Percentiles rank a stretch among this genome's conserved stretches.
Conservation (phyloP, 2,113 vertebrate genomes). For the Podilymbus podiceps region DNA sequence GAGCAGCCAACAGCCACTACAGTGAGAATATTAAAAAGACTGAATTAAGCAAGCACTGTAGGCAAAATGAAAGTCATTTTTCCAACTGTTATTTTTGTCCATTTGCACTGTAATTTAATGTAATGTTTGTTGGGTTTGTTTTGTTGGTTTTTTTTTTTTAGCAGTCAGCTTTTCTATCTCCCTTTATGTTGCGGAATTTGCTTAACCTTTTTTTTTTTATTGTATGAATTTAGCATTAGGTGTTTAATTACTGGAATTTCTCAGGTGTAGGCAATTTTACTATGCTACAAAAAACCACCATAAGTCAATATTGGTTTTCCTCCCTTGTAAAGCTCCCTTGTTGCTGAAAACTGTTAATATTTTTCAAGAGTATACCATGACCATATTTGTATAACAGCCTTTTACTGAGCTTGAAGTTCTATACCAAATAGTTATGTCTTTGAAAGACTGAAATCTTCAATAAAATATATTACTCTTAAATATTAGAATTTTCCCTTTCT, state of each 20-base stretch:
- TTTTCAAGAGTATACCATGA: conserved; percentile 25
- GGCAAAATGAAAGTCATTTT: not conserved
- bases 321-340: not conserved
- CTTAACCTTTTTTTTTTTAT: not conserved
- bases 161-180: not conserved
- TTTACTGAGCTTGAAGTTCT: conserved; percentile 33
- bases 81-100: not conserved
- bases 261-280: conserved; percentile 49
- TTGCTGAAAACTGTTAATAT: conserved; percentile 28
- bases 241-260: conserved; percentile 29
- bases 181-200: not conserved
- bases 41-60: not conserved
- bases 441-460: conserved; percentile 41
- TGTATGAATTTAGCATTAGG: not conserved
- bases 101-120: not conserved
- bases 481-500: conserved; percentile 20
- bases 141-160: not conserved
- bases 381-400: conserved; percentile 27
- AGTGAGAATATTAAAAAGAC: not conserved
- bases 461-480: not conserved
- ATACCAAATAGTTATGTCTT: conserved; percentile 37
- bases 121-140: accelerated
- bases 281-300: not conserved
- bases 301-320: conserved; percentile 23
- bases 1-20: not conserved